Percentiles rank a stretch among this genome's conserved stretches.
phyloP scores from a whole-genome alignment of 37 sponge, comb jelly and placozoan species.

The Axinella damicornis region DNA sequence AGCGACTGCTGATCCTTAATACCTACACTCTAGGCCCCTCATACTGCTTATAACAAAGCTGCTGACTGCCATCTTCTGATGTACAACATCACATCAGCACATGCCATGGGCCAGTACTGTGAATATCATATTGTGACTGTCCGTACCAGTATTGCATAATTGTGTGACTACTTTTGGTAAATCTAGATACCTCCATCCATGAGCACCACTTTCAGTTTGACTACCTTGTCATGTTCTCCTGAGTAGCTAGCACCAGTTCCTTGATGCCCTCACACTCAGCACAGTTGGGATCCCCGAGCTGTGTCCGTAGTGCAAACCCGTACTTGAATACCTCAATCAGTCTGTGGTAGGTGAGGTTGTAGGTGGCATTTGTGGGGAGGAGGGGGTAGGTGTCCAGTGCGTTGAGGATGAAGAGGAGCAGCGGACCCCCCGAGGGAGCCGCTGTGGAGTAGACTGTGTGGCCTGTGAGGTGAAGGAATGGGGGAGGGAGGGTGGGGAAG shows the following conservation, averaged over 20 bases:
- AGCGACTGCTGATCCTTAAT: too few relatives aligned
- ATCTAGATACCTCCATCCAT: too few relatives aligned
- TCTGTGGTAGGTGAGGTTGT: constrained; percentile 68
- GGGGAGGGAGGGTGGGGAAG: not conserved
- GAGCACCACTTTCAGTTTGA: too few relatives aligned
- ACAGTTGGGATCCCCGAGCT: constrained; percentile 72
- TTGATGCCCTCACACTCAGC: not conserved
- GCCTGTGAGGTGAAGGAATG: constrained; percentile 5
- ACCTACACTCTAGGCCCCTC: too few relatives aligned
- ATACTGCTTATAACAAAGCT: too few relatives aligned
- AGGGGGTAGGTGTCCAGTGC: constrained; percentile 62
- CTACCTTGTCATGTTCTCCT: constrained; percentile 24
- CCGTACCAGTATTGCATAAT: too few relatives aligned
- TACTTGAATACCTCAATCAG: constrained; percentile 84
- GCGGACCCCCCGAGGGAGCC: constrained; percentile 78
- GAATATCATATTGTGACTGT: too few relatives aligned
- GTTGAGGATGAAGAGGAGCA: constrained; percentile 73
- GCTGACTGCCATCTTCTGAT: too few relatives aligned
- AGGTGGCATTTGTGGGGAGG: not conserved
- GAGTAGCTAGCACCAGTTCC: not conserved
- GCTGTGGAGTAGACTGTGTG: constrained; percentile 63
- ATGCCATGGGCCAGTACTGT: too few relatives aligned
- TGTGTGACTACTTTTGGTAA: too few relatives aligned
- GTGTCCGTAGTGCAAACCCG: constrained; percentile 65
- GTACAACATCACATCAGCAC: too few relatives aligned